Conservation (phyloP, 2,797 vertebrate species). For the Myotis pilosus region DNA sequence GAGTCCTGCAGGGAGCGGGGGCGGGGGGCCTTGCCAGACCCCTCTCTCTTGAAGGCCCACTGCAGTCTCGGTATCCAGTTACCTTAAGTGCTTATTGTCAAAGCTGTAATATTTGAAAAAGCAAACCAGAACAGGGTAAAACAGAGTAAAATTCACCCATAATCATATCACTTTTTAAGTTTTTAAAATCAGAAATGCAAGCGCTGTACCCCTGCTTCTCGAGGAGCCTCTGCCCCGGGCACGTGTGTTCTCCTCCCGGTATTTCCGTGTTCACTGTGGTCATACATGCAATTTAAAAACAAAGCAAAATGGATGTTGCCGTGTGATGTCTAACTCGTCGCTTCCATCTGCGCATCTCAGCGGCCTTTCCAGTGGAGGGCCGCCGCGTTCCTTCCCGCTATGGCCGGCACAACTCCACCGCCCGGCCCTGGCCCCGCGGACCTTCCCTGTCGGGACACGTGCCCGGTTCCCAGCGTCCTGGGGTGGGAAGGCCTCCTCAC, state of each 20-base stretch:
- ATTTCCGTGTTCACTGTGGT: fast-evolving
- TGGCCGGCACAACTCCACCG: fast-evolving
- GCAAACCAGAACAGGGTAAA: neutral
- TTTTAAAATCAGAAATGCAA: neutral
- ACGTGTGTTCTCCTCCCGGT: fast-evolving
- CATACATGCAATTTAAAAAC: fast-evolving
- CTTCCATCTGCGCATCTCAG: fast-evolving
- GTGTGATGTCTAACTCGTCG: fast-evolving
- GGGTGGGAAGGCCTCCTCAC: fast-evolving
- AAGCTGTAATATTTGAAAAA: neutral
- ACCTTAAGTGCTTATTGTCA: neutral
- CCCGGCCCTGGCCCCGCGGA: fast-evolving
- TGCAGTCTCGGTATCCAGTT: fast-evolving
- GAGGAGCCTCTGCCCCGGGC: neutral
- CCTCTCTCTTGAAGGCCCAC: fast-evolving
- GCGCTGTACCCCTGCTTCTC: neutral
- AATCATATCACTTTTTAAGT: neutral
- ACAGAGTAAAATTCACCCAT: neutral
- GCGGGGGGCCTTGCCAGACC: neutral
- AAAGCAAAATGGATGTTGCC: neutral
- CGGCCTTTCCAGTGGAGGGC: neutral
- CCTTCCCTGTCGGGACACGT: fast-evolving
- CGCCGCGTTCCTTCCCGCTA: fast-evolving
- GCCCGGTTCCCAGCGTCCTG: neutral
- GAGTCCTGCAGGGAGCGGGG: too few relatives aligned